Percentiles rank a stretch among this genome's conserved stretches.
Evolutionary conservation across 2,888 invertebrate species (phyloP).

Genomic region (Yponomeuta sedellus): DNA sequence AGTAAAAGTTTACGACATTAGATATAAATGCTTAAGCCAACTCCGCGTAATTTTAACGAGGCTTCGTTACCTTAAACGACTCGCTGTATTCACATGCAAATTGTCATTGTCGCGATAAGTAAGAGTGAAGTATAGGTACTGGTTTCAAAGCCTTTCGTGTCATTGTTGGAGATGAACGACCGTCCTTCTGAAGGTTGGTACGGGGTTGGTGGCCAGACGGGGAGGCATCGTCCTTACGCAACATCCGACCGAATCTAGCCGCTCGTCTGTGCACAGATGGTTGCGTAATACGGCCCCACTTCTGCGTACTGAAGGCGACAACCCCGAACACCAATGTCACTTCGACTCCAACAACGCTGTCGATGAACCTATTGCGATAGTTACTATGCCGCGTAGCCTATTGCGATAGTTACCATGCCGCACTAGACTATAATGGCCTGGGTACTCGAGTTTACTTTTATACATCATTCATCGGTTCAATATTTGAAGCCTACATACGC

Average conservation of each 20-base stretch:
- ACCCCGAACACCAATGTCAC: not conserved
- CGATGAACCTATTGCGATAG: not conserved
- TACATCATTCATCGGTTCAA: not conserved
- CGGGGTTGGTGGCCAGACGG: not conserved
- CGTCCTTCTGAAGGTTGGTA: slow-evolving; percentile 33
- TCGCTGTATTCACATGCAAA: slow-evolving; percentile 8
- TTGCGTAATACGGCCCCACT: slow-evolving; percentile 38
- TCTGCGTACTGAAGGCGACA: not conserved
- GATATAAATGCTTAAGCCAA: not conserved
- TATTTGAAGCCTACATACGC: not conserved
- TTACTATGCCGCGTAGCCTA: not conserved
- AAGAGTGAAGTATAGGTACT: slow-evolving; percentile 3
- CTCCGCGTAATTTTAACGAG: not conserved
- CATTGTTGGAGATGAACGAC: slow-evolving; percentile 43
- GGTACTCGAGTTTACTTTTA: not conserved
- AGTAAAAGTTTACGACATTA: slow-evolving; percentile 4
- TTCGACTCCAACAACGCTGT: not conserved
- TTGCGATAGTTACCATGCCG: not conserved
- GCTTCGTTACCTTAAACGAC: not conserved
- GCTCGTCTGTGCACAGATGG: slow-evolving; percentile 42
- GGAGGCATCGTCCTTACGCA: slow-evolving; percentile 47
- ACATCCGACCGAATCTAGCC: slow-evolving; percentile 35
- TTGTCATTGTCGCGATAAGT: slow-evolving; percentile 5
- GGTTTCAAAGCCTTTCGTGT: slow-evolving; percentile 1
- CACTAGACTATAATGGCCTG: not conserved